Conservation (phyloP, 1,140 invertebrate genomes). For the Lanistes nyassanus region DNA sequence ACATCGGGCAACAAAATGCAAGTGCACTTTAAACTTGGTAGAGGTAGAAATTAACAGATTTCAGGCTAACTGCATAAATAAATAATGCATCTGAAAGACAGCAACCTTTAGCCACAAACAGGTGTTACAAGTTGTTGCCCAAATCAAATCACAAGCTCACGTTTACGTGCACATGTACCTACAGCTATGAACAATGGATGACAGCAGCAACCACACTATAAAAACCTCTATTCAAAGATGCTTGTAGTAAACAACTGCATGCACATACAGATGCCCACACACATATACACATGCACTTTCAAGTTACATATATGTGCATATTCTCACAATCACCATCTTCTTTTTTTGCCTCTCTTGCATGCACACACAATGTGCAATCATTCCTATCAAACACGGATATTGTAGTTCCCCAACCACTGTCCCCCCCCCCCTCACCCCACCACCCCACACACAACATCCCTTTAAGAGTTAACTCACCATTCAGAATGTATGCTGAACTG, state of each 20-base stretch:
- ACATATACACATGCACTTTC: background rate
- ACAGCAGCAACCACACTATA: no score
- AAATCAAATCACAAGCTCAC: no score
- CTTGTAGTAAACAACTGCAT: background rate
- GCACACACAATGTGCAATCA: background rate
- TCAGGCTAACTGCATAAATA: background rate
- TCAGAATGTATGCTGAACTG: slow-evolving; percentile 87
- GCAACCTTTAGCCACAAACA: no score
- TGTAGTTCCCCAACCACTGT: no score
- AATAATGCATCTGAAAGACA: no score
- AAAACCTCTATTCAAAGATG: no score
- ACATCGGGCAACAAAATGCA: no score
- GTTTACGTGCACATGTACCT: no score
- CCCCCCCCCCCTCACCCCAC: background rate
- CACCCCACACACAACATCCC: background rate
- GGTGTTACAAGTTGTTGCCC: no score
- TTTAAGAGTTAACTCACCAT: slow-evolving; percentile 65
- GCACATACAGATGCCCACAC: background rate
- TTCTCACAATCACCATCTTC: background rate
- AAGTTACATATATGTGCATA: background rate
- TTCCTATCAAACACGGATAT: background rate
- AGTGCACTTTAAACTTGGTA: background rate
- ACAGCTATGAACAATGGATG: no score
- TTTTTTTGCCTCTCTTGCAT: background rate
- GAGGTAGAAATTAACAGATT: background rate